These are phyloP conservation scores for Eucera pruinosa DNA, from an alignment of 2,888 invertebrate species.

Conservation along the genomic window DNA sequence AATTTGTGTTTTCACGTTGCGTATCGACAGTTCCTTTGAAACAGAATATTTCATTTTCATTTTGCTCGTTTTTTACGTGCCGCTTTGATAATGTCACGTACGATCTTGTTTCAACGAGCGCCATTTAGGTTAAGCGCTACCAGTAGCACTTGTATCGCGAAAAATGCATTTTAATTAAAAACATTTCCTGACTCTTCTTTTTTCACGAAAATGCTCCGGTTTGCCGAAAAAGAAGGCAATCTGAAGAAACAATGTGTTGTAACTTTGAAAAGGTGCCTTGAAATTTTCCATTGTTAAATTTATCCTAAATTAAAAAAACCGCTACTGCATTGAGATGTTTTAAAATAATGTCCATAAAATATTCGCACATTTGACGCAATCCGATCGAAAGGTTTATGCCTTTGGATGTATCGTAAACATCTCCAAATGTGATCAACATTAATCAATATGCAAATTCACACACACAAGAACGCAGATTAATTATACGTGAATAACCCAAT, in stretches of 20 bases:
- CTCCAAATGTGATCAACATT: too few species aligned
- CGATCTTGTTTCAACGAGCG: slow-evolving; percentile 5
- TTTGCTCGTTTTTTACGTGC: neutral
- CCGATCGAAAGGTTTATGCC: too few species aligned
- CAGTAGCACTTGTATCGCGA: neutral
- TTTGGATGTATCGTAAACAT: too few species aligned
- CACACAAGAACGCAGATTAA: too few species aligned
- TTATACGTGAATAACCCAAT: too few species aligned
- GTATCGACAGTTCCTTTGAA: slow-evolving; percentile 27
- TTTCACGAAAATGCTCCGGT: neutral
- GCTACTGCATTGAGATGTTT: too few species aligned
- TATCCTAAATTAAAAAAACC: too few species aligned
- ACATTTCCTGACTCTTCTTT: neutral
- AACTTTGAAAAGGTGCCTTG: too few species aligned
- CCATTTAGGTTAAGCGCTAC: slow-evolving; percentile 18
- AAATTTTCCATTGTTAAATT: too few species aligned
- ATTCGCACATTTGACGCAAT: too few species aligned
- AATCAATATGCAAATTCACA: too few species aligned
- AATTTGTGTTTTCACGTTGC: slow-evolving; percentile 3
- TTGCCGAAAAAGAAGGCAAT: neutral
- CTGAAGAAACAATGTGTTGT: neutral
- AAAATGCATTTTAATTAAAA: slow-evolving; percentile 19
- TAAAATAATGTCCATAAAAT: too few species aligned
- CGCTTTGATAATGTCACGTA: slow-evolving; percentile 23
- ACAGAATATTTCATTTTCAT: slow-evolving; percentile 10